Evolutionary conservation across 2,888 invertebrate genomes (phyloP).

Genomic region (Acanthoscelides obtectus): DNA sequence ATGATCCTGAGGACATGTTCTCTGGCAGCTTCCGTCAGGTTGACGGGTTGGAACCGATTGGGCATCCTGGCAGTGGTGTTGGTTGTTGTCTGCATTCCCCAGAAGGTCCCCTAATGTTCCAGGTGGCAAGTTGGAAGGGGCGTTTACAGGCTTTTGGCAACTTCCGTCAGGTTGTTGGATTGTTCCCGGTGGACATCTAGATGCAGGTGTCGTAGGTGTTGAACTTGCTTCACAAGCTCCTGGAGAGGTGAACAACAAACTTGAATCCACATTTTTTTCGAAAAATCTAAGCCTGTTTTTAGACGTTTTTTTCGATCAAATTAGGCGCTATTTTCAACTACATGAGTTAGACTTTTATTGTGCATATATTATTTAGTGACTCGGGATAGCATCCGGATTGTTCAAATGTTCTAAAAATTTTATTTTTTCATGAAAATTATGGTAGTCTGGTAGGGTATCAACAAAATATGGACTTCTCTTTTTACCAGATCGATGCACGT

Average conservation of each 20-base stretch:
- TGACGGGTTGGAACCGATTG: slow-evolving; percentile 8
- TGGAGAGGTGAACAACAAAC: background rate
- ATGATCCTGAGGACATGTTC: slow-evolving; percentile 14
- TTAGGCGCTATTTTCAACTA: no score
- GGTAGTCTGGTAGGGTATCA: no score
- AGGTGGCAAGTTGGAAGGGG: slow-evolving; percentile 17
- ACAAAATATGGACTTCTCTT: no score
- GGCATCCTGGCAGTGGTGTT: slow-evolving; percentile 13
- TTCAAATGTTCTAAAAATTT: no score
- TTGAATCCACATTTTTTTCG: no score
- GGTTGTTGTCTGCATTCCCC: slow-evolving; percentile 15
- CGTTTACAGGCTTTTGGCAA: slow-evolving; percentile 13
- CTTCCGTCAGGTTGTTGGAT: slow-evolving; percentile 10
- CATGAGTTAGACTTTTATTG: no score
- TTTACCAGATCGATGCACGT: no score
- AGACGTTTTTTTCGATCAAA: no score
- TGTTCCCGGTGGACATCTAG: slow-evolving; percentile 13
- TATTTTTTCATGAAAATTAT: no score
- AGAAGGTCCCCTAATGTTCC: slow-evolving; percentile 15
- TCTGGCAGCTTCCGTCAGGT: slow-evolving; percentile 12
- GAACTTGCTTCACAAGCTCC: slow-evolving; percentile 5
- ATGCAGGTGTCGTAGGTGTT: slow-evolving; percentile 5
- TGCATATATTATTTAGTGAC: no score
- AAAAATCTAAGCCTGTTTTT: no score
- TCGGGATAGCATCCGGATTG: no score